Base-by-base conservation (phyloP, 2,888 invertebrate species). In the Drosophila merina region DNA sequence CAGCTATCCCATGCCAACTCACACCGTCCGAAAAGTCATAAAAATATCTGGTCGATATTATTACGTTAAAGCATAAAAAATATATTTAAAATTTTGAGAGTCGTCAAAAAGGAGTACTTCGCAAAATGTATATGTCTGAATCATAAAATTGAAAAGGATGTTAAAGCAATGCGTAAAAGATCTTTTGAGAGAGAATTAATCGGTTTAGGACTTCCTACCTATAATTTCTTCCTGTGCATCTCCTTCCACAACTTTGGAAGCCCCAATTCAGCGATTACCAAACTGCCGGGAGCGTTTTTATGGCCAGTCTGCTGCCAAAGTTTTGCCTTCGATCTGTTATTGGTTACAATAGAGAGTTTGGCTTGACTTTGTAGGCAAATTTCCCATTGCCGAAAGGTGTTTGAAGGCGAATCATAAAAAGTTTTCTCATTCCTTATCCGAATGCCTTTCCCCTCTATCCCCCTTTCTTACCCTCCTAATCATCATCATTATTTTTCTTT, bases 231-330 rank as follows among this genome's bases (percentile, higher is more conserved):
- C 9, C 30, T 26, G n/a, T 2, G 12, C 57, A 26, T 42, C 25
- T 14, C 3, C 12, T 31, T n/a, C 31, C 25, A 9, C 26, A 25
- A 36, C 44, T 33, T n/a, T 14, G 28, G n/a, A 31, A 48, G 9
- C 31, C 14, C 10, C 44, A 71, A 57, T 64, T 49, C 28, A 33
- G 55, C 72, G 57, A 72, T 72, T 72, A 72, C 58, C 72, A 4
- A 58, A 64, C 33, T 64, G 58, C 73, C 73, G 55, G 38, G n/a
- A 52, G 58, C 72, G 55, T 56, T 75, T 86, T 80, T 68, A 83
- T 80, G 67, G 72, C 86, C 57, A 40, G 33, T 28, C 33, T 33
- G 59, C 44, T 48, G 59, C 40, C 55, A 67, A 74, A 47, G 31
- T 70, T 49, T 42, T 36, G 8, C 55, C 70, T 52, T 71, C 70